Conservation (phyloP, 2,797 vertebrate species). For the Labroides dimidiatus region DNA sequence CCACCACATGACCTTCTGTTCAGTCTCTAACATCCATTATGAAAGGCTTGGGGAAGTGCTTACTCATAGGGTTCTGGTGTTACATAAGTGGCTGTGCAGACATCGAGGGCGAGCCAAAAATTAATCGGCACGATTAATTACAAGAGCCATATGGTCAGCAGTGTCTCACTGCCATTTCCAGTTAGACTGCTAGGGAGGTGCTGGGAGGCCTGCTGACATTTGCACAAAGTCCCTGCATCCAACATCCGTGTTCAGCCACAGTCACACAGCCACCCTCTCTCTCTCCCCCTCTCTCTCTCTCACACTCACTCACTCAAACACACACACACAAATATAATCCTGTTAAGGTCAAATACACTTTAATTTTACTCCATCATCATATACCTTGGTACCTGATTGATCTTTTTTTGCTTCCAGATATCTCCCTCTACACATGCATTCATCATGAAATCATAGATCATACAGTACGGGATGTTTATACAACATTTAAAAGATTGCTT, state of each 20-base stretch:
- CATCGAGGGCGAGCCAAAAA: constrained; percentile 80
- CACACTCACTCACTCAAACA: background rate
- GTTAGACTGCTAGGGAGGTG: constrained; percentile 80
- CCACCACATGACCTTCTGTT: constrained; percentile 53
- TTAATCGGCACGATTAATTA: constrained; percentile 86
- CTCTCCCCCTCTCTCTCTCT: background rate
- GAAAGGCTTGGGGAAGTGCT: constrained; percentile 50
- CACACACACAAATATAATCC: background rate
- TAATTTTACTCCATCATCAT: constrained; percentile 1
- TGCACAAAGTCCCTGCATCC: constrained; percentile 75
- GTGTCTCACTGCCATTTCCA: constrained; percentile 80
- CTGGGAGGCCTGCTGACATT: constrained; percentile 84
- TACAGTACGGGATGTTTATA: constrained; percentile 17
- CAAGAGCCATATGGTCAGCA: constrained; percentile 85
- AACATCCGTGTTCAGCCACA: constrained; percentile 44
- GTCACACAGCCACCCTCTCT: constrained; percentile 2
- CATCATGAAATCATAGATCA: constrained; percentile 24
- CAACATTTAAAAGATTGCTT: constrained; percentile 43
- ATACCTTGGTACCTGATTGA: background rate
- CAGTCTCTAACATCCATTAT: constrained; percentile 33
- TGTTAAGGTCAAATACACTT: background rate
- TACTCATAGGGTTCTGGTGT: constrained; percentile 59
- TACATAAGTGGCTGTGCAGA: constrained; percentile 79
- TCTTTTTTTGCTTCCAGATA: constrained; percentile 14
- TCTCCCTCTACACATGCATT: constrained; percentile 19